Percentiles rank a stretch among this genome's conserved stretches.
phyloP scores from a whole-genome alignment of 30 jellyfish, hydroid and myxozoan species.

The Chrysaora quinquecirrha region DNA sequence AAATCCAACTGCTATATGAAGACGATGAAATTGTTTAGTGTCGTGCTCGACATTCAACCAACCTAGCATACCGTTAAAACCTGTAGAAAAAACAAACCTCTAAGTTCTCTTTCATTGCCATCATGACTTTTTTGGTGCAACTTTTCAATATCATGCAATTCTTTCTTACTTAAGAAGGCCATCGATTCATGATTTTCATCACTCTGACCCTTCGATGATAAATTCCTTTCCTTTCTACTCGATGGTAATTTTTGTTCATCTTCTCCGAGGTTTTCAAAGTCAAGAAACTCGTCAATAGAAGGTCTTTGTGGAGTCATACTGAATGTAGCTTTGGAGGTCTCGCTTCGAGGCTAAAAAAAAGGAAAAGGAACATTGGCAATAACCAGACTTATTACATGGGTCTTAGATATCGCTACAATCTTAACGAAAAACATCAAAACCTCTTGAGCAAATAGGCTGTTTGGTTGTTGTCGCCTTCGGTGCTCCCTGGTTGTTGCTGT shows the following conservation, averaged over 20 bases:
- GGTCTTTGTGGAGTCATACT: conserved; percentile 75
- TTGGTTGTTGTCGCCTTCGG: neutral
- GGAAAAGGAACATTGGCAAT: too few relatives aligned
- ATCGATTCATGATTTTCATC: conserved; percentile 13
- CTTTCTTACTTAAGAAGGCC: conserved; percentile 32
- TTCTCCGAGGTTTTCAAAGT: conserved; percentile 32
- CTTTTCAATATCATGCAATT: conserved; percentile 15
- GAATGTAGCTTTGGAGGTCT: conserved; percentile 57
- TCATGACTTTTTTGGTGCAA: neutral
- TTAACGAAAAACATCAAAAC: neutral
- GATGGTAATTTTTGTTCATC: conserved; percentile 14
- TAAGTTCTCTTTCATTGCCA: conserved; percentile 27
- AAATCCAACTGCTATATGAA: too few relatives aligned
- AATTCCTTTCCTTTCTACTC: neutral
- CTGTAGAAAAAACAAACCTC: too few relatives aligned
- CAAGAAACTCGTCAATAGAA: conserved; percentile 84
- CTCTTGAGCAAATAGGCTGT: neutral
- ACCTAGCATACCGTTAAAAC: too few relatives aligned
- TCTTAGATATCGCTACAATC: neutral
- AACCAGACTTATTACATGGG: too few relatives aligned
- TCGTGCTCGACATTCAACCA: too few relatives aligned
- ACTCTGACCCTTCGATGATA: neutral
- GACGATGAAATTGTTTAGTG: too few relatives aligned
- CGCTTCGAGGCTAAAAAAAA: conserved; percentile 87
- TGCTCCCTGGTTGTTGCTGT: too few relatives aligned